Conservation (phyloP, 2,888 invertebrate genomes). For the Apotomis turbidana region DNA sequence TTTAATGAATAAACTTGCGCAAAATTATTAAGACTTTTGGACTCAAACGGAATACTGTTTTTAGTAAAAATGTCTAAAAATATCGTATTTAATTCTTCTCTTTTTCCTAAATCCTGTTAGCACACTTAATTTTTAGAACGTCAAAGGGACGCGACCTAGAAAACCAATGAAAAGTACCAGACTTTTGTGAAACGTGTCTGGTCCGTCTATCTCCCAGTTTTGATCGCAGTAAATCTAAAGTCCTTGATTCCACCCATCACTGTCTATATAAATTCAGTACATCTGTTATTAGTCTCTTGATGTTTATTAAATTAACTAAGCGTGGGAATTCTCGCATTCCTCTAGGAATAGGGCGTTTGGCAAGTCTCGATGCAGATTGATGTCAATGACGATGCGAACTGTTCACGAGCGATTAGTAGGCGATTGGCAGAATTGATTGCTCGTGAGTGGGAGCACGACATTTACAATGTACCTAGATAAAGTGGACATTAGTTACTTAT, state of each 20-base stretch:
- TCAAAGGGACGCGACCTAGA: not conserved
- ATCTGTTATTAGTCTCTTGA: conserved; percentile 7
- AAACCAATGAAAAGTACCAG: conserved; percentile 16
- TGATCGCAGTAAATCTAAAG: conserved; percentile 11
- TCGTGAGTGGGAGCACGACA: conserved; percentile 5
- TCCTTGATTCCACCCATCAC: conserved; percentile 7
- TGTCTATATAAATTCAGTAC: conserved; percentile 4
- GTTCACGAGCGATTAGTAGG: conserved; percentile 1
- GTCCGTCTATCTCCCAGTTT: not conserved
- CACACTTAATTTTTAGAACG: too few species aligned
- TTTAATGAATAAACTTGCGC: too few species aligned
- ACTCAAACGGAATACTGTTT: not conserved
- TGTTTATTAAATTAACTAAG: conserved; percentile 20
- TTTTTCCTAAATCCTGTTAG: too few species aligned
- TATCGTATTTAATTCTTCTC: too few species aligned
- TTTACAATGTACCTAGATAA: not conserved
- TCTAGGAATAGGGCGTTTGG: conserved; percentile 48
- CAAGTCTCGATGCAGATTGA: conserved; percentile 47
- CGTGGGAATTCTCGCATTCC: conserved; percentile 21
- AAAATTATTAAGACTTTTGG: too few species aligned
- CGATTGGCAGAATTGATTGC: conserved; percentile 30
- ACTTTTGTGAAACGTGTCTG: not conserved
- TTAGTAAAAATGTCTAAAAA: too few species aligned
- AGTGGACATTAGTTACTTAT: not conserved
- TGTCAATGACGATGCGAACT: conserved; percentile 16